phyloP scores from a whole-genome alignment of 2,888 invertebrate genomes.

The Idaea dimidiata region DNA sequence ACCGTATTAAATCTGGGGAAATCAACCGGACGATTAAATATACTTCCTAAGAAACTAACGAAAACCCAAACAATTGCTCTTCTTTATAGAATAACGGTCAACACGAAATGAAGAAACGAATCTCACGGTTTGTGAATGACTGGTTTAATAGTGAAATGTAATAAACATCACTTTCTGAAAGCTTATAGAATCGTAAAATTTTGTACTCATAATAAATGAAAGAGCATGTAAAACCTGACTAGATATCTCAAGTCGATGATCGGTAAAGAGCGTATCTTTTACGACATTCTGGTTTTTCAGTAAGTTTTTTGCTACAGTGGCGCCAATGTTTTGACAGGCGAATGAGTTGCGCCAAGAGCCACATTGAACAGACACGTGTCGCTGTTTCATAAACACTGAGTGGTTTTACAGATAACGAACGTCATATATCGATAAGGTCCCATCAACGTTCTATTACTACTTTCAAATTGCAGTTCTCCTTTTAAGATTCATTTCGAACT shows the following conservation, averaged over 20 bases:
- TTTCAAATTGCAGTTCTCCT: neutral
- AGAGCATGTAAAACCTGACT: constrained; percentile 11
- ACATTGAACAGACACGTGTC: constrained; percentile 8
- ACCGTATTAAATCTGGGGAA: constrained; percentile 57
- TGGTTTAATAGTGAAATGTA: constrained; percentile 7
- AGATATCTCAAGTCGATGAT: constrained; percentile 11
- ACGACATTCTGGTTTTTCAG: constrained; percentile 14
- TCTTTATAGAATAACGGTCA: constrained; percentile 30
- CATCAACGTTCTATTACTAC: neutral
- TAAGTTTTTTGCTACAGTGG: constrained; percentile 25
- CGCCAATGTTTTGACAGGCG: constrained; percentile 33
- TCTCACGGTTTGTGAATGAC: constrained; percentile 21
- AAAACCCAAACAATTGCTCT: constrained; percentile 30
- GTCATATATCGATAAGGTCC: neutral
- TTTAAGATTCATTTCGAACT: neutral
- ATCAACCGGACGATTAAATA: constrained; percentile 59
- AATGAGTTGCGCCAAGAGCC: constrained; percentile 15
- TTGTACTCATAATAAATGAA: neutral
- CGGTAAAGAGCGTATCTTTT: constrained; percentile 1
- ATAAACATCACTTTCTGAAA: neutral
- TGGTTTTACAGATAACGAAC: neutral
- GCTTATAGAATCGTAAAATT: neutral
- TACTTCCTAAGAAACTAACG: constrained; percentile 39
- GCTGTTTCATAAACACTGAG: neutral
- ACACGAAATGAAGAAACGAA: constrained; percentile 26